Conservation (phyloP, 1,140 invertebrate genomes). For the Cecropterus lyciades region DNA sequence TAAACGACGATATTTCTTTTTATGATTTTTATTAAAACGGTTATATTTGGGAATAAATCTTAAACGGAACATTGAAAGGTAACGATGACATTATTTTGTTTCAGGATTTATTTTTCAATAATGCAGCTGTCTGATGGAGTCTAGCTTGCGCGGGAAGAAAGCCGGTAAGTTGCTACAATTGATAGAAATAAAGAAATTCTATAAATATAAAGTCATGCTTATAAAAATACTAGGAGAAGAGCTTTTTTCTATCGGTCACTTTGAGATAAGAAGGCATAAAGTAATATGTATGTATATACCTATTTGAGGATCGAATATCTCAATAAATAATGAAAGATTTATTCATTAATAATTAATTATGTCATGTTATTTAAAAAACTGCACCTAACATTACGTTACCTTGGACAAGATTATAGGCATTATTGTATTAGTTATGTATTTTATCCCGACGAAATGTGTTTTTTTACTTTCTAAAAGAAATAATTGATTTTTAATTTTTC, state of each 20-base stretch:
- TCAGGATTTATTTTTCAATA: slow-evolving; percentile 76
- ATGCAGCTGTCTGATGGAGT: slow-evolving; percentile 75
- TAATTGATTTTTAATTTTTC: slow-evolving; percentile 9
- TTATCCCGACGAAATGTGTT: background rate
- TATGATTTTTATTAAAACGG: too few species aligned
- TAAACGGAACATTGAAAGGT: slow-evolving; percentile 1
- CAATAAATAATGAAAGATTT: too few species aligned
- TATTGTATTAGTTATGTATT: background rate
- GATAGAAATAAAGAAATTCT: background rate
- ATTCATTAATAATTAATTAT: too few species aligned
- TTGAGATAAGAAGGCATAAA: background rate
- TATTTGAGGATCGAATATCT: too few species aligned
- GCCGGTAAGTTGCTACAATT: slow-evolving; percentile 58
- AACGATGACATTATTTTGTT: slow-evolving; percentile 51
- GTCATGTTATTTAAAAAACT: too few species aligned
- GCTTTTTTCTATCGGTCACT: background rate
- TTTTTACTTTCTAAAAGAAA: slow-evolving; percentile 12
- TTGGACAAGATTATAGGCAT: too few species aligned
- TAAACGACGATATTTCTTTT: too few species aligned
- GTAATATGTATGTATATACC: too few species aligned
- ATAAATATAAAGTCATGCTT: too few species aligned
- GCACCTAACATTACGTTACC: too few species aligned
- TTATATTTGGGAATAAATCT: too few species aligned
- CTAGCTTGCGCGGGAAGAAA: slow-evolving; percentile 70
- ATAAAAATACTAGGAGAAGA: background rate